phyloP scores from a whole-genome alignment of 92 coral and sea anemone genomes.

The Paramuricea clavata region DNA sequence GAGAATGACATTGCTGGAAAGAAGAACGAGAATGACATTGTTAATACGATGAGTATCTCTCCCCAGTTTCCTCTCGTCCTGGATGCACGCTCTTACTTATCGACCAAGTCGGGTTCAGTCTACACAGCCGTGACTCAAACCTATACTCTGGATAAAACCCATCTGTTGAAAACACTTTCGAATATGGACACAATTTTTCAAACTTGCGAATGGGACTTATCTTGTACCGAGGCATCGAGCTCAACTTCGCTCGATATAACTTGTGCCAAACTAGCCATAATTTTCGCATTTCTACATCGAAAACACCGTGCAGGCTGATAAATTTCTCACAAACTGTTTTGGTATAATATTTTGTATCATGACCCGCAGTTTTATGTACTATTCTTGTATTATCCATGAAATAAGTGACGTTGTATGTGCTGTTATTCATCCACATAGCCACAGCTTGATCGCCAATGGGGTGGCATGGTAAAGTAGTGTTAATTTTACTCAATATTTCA shows the following conservation, averaged over 20 bases:
- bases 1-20: too few relatives aligned
- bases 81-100: constrained; percentile 68
- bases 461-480: constrained; percentile 77
- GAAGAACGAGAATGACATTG: background rate
- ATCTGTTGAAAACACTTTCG: constrained; percentile 74
- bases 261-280: constrained; percentile 81
- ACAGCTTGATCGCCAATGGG: constrained; percentile 98
- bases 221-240: constrained; percentile 47
- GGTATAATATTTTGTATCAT: constrained; percentile 74
- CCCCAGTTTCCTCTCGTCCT: constrained; percentile 92
- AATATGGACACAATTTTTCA: constrained; percentile 74
- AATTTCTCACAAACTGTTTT: constrained; percentile 74
- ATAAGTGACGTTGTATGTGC: constrained; percentile 83
- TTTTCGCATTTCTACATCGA: constrained; percentile 83
- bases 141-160: constrained; percentile 80
- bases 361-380: constrained; percentile 94
- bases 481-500: constrained; percentile 75
- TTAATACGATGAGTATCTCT: constrained; percentile 84
- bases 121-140: constrained; percentile 87
- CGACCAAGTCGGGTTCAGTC: constrained; percentile 82
- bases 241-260: constrained; percentile 61
- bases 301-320: constrained; percentile 91
- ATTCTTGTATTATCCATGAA: constrained; percentile 92
- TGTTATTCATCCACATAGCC: constrained; percentile 86
- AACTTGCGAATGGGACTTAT: constrained; percentile 70